A percentile compares a stretch with the other conserved stretches of the same genome.
Evolutionary conservation across 2,797 vertebrate genomes (phyloP).

Genomic region (Hephaestus fuliginosus): DNA sequence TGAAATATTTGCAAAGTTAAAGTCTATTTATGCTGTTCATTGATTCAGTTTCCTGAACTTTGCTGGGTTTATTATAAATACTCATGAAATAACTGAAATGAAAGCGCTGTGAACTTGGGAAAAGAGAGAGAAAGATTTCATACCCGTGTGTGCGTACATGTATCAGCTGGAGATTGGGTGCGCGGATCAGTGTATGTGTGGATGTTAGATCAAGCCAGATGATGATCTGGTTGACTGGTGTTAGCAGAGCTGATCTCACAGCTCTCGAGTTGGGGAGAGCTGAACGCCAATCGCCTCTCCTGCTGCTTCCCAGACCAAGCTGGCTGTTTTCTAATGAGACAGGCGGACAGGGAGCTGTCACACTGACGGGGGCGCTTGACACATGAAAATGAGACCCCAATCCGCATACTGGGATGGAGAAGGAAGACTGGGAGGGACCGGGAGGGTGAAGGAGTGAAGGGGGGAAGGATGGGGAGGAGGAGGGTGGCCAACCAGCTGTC

Average conservation of each 20-base stretch:
- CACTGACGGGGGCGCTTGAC: conserved; percentile 83
- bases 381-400: conserved; percentile 87
- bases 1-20: not conserved
- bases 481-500: conserved; percentile 73
- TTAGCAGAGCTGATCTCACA: conserved; percentile 77
- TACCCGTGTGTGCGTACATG: conserved; percentile 4
- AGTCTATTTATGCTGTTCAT: not conserved
- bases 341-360: conserved; percentile 87
- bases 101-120: conserved; percentile 24
- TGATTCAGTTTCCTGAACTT: not conserved
- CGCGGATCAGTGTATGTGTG: conserved; percentile 61
- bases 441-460: conserved; percentile 61
- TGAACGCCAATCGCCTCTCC: conserved; percentile 70
- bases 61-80: conserved; percentile 3
- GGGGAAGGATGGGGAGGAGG: conserved; percentile 39
- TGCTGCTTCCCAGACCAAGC: conserved; percentile 83
- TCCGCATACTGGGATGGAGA: conserved; percentile 70
- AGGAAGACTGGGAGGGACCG: conserved; percentile 72
- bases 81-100: not conserved
- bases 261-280: conserved; percentile 63
- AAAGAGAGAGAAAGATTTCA: not conserved
- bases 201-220: conserved; percentile 74
- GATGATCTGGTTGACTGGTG: conserved; percentile 80
- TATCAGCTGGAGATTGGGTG: conserved; percentile 36
- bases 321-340: conserved; percentile 88